Conservation (phyloP, 2,888 invertebrate species). For the Parelbella ahira region DNA sequence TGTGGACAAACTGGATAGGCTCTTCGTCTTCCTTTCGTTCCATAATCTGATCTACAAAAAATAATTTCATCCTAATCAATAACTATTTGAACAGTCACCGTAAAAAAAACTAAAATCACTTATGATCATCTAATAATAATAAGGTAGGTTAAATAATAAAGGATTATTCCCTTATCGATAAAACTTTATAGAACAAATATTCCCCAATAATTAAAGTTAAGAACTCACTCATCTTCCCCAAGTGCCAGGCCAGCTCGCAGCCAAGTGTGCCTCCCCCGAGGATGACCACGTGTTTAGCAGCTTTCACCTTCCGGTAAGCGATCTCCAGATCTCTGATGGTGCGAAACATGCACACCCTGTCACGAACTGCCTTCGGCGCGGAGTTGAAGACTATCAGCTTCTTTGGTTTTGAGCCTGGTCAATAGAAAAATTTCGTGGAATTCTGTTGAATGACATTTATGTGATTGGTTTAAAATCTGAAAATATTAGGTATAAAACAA, state of each 20-base stretch:
- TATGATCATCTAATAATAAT: too few relatives aligned
- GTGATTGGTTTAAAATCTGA: too few relatives aligned
- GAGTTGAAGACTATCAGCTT: slow-evolving; percentile 49
- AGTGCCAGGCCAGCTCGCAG: slow-evolving; percentile 59
- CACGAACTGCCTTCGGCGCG: slow-evolving; percentile 56
- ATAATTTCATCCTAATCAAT: too few relatives aligned
- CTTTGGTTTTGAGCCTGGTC: slow-evolving; percentile 54
- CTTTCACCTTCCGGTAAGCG: slow-evolving; percentile 55
- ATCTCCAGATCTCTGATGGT: slow-evolving; percentile 61
- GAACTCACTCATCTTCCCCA: slow-evolving; percentile 57
- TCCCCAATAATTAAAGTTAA: too few relatives aligned
- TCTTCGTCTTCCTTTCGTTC: slow-evolving; percentile 37
- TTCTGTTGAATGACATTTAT: too few relatives aligned
- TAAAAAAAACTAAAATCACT: too few relatives aligned
- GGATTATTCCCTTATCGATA: too few relatives aligned
- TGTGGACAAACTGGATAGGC: slow-evolving; percentile 47
- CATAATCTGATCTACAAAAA: slow-evolving; percentile 40
- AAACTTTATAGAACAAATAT: too few relatives aligned
- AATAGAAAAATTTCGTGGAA: too few relatives aligned
- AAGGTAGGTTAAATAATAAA: too few relatives aligned
- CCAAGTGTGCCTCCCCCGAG: slow-evolving; percentile 62
- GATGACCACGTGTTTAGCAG: slow-evolving; percentile 51
- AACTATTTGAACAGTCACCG: too few relatives aligned
- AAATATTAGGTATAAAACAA: too few relatives aligned
- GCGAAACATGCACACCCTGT: slow-evolving; percentile 47